Base-by-base conservation (phyloP, 2,888 invertebrate genomes). In the Drosophila parthenogenetica region DNA sequence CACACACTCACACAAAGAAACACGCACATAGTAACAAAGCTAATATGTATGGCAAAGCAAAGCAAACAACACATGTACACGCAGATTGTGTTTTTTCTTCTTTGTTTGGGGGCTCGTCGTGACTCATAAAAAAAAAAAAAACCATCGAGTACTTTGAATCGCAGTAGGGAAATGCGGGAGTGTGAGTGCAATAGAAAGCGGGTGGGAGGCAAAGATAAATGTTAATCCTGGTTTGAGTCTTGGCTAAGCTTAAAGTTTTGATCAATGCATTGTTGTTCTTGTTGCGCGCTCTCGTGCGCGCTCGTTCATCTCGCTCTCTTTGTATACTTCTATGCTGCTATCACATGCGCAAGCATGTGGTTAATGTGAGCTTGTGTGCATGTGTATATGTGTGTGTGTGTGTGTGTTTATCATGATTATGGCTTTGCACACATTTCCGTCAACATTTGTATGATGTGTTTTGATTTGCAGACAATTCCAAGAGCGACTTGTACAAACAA, bases 341-440 rank as follows among this genome's bases (percentile, higher is more conserved):
- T 59, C 53, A 54, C 62, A 63, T 57, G 45, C 48, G 65, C 51
- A 22, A 62, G 55, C 55, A 49, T 49, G 48, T 62, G 48, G 45
- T 42, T 14, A 39, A 39, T 48, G 40, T 40, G 11, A 13, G 22
- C 22, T 11, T 39, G 22, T 22, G 17, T 35, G 19, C 35, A n/a
- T 29, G 13, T 40, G 13, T 59, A 51, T 59, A 51, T 43, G 16
- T 29, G 13, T 40, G 13, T 59, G 57, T 59, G 57, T 32, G 42
- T 60, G 37, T 14, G 1, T 46, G 29, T 11, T 51, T 58, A 42
- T 22, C 48, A 62, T 73, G 68, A 10, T 55, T 55, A 14, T 62
- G 63, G 64, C 53, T 60, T 66, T 71, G 59, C 19, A 22, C 62
- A 57, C 40, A 62, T 67, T 77, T 73, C 77, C 74, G 74, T 72